phyloP scores from a whole-genome alignment of 2,797 vertebrate species.

The Chelonia mydas region DNA sequence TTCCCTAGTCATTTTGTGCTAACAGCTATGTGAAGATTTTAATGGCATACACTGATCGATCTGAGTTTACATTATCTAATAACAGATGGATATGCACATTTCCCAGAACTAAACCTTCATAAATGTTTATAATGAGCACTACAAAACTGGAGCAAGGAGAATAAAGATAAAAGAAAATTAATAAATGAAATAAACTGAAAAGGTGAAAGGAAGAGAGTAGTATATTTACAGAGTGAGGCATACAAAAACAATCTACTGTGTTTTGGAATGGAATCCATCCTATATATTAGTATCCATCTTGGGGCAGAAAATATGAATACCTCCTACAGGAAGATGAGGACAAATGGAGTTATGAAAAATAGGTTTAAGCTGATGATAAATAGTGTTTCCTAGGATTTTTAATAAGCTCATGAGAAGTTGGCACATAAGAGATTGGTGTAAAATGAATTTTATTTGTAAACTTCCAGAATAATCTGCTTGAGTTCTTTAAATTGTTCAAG shows the following conservation, averaged over 20 bases:
- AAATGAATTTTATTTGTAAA: background rate
- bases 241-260: background rate
- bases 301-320: background rate
- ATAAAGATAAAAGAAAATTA: background rate
- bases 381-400: rapidly evolving
- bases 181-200: background rate
- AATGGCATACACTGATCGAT: background rate
- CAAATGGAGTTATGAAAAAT: background rate
- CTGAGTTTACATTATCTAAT: constrained; percentile 5
- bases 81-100: background rate
- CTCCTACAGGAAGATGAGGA: background rate
- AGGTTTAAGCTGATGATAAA: background rate
- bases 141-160: constrained; percentile 21
- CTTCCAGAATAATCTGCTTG: background rate
- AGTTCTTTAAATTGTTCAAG: background rate
- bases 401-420: background rate
- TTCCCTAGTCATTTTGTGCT: background rate
- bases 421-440: background rate
- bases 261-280: background rate
- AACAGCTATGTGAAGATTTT: constrained; percentile 2
- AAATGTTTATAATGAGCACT: background rate
- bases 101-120: background rate
- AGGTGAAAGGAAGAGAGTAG: background rate
- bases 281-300: background rate
- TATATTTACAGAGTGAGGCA: background rate